Percentiles rank a stretch among this genome's conserved stretches.
Evolutionary conservation across 1,140 invertebrate genomes (phyloP).

Genomic region (Euglossa dilemma): DNA sequence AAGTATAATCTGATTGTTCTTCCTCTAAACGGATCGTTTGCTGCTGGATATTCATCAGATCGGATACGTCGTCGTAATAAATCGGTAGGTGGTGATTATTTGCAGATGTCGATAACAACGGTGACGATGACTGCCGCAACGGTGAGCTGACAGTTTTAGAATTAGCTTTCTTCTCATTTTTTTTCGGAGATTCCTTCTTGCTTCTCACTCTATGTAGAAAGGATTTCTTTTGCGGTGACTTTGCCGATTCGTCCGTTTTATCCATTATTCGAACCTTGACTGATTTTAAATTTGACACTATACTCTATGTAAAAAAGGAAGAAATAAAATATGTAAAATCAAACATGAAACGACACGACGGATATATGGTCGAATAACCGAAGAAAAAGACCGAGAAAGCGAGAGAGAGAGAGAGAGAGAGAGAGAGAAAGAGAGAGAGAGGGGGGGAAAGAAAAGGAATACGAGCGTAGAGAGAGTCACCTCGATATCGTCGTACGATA

Average conservation of each 20-base stretch:
- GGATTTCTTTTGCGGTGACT: slow-evolving; percentile 65
- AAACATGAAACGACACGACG: too few relatives aligned
- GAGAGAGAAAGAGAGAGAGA: too few relatives aligned
- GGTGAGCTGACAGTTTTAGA: neutral
- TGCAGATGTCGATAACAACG: neutral
- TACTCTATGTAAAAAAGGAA: slow-evolving; percentile 19
- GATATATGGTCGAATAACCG: too few relatives aligned
- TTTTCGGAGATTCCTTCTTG: slow-evolving; percentile 61
- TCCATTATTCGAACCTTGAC: slow-evolving; percentile 12
- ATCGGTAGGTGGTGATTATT: slow-evolving; percentile 39
- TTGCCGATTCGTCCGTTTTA: slow-evolving; percentile 41
- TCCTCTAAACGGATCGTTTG: slow-evolving; percentile 7
- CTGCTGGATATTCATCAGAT: neutral
- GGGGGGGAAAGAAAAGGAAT: neutral
- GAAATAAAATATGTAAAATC: neutral
- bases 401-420: neutral
- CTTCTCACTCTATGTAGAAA: slow-evolving; percentile 65
- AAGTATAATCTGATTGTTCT: slow-evolving; percentile 63
- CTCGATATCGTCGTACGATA: slow-evolving; percentile 53
- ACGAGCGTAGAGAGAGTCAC: slow-evolving; percentile 3
- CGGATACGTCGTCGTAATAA: slow-evolving; percentile 69
- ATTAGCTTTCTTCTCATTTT: slow-evolving; percentile 56
- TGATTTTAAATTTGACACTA: neutral
- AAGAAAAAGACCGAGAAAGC: neutral
- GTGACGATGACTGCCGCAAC: neutral